Evolutionary conservation across 2,797 vertebrate species (phyloP).

Genomic region (Cossypha dichroa): DNA sequence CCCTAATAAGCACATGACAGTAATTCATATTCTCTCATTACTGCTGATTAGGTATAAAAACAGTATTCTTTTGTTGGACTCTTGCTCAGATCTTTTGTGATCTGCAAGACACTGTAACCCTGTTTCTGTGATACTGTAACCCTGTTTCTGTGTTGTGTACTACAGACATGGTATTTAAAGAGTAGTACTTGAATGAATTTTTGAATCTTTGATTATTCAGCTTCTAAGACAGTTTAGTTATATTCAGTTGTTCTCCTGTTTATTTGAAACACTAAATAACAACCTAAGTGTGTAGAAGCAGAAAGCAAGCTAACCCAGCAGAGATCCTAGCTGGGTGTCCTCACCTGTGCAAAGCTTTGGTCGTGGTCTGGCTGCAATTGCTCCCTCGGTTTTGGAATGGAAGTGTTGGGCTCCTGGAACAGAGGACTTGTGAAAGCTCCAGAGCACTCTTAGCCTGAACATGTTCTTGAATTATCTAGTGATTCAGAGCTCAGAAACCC

Average conservation of each 20-base stretch:
- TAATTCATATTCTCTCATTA: constrained; percentile 78
- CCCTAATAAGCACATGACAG: constrained; percentile 80
- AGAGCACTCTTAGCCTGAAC: background rate
- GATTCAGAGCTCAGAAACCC: background rate
- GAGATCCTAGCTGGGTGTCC: background rate
- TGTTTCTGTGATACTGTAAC: background rate
- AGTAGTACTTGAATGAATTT: background rate
- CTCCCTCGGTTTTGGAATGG: background rate
- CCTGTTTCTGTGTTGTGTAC: background rate
- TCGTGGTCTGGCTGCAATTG: background rate
- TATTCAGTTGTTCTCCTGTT: background rate
- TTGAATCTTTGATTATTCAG: background rate
- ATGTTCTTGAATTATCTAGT: background rate
- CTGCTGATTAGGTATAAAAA: constrained; percentile 73
- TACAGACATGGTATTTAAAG: constrained; percentile 12
- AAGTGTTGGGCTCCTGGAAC: background rate
- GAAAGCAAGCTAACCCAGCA: background rate
- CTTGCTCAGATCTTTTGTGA: constrained; percentile 28
- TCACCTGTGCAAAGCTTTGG: background rate
- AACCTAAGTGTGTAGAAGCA: background rate
- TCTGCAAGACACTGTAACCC: constrained; percentile 27
- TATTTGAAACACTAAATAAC: background rate
- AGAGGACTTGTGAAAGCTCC: background rate
- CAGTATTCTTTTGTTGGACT: constrained; percentile 68
- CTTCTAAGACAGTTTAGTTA: background rate